A percentile compares a stretch with the other conserved stretches of the same genome.
These are phyloP conservation scores for Sorex araneus DNA, from an alignment of 2,113 vertebrate genomes.

Conservation along the genomic window DNA sequence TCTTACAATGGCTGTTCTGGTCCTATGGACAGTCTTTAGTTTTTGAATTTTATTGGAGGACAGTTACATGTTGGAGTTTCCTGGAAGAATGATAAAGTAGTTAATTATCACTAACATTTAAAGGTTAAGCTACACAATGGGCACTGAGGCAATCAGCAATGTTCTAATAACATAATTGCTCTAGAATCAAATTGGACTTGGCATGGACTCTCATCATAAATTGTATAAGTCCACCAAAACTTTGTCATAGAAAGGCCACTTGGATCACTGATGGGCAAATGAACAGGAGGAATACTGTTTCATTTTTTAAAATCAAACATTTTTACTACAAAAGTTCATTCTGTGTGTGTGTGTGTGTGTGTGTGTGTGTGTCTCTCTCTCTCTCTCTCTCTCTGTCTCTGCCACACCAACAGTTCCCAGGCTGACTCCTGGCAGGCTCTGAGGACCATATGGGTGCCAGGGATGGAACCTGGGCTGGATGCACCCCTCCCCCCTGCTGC, in stretches of 20 bases:
- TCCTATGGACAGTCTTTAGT: conserved; percentile 80
- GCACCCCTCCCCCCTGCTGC: too few relatives aligned
- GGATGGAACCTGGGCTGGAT: too few relatives aligned
- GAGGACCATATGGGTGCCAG: too few relatives aligned
- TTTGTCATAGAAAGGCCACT: not conserved
- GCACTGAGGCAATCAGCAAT: conserved; percentile 56
- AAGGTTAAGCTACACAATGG: conserved; percentile 79
- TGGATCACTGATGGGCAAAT: not conserved
- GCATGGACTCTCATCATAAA: conserved; percentile 31
- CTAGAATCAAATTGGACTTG: conserved; percentile 76
- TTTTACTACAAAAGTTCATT: too few relatives aligned
- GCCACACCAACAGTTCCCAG: too few relatives aligned
- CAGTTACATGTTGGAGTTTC: conserved; percentile 81
- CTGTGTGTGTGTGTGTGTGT: too few relatives aligned
- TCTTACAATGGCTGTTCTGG: conserved; percentile 78
- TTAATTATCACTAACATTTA: conserved; percentile 86
- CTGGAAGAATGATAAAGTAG: conserved; percentile 85
- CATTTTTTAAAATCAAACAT: too few relatives aligned
- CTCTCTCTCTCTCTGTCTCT: too few relatives aligned
- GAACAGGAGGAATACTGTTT: not conserved
- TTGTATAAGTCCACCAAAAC: not conserved
- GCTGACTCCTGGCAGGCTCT: too few relatives aligned
- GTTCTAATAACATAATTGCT: conserved; percentile 77
- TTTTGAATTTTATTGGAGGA: conserved; percentile 84
- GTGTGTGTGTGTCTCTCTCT: too few relatives aligned